Evolutionary conservation across 2,113 vertebrate genomes (phyloP).

Genomic region (Axis porcinus): DNA sequence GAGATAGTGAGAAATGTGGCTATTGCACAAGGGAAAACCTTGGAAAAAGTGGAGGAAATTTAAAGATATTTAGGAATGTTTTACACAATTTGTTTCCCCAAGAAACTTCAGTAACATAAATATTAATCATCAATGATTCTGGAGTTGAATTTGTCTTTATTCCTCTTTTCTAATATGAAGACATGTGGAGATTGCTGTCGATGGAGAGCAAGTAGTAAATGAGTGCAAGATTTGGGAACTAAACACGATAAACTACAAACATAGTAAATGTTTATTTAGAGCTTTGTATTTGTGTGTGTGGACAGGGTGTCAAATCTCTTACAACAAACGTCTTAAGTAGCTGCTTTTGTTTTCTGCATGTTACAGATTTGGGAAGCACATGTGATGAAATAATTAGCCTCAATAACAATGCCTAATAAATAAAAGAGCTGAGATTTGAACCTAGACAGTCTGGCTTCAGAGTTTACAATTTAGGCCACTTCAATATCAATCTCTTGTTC

Average conservation of each 20-base stretch:
- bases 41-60: not conserved
- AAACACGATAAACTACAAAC: not conserved
- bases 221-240: not conserved
- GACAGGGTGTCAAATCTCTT: not conserved
- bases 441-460: not conserved
- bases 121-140: not conserved
- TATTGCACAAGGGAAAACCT: not conserved
- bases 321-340: not conserved
- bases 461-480: not conserved
- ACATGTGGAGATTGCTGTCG: not conserved
- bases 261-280: not conserved
- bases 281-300: not conserved
- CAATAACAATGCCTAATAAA: not conserved
- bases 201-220: not conserved
- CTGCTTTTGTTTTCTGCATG: not conserved
- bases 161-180: not conserved
- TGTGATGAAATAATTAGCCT: not conserved
- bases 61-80: not conserved
- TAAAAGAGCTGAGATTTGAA: not conserved
- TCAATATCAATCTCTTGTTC: not conserved
- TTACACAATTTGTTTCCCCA: not conserved
- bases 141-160: not conserved
- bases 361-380: not conserved
- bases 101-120: not conserved
- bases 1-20: not conserved